Evolutionary conservation across 2,888 invertebrate genomes (phyloP).

Genomic region (Tetheella fluctuosa): DNA sequence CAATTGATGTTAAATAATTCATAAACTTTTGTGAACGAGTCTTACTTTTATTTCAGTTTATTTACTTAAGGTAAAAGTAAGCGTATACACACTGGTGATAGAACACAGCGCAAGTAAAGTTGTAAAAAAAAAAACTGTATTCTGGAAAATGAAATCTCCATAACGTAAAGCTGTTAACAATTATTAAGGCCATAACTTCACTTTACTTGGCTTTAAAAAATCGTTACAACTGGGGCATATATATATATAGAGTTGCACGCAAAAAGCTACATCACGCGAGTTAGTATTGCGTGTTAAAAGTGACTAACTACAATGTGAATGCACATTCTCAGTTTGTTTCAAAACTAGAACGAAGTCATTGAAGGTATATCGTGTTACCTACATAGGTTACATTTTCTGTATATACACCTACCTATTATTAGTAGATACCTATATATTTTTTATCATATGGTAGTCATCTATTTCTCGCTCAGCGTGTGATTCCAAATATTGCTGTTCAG

Average conservation of each 20-base stretch:
- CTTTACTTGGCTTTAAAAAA: constrained; percentile 20
- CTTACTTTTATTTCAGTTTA: constrained; percentile 20
- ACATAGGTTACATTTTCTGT: background rate
- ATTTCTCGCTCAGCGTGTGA: background rate
- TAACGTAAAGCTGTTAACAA: background rate
- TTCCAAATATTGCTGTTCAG: background rate
- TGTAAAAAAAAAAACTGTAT: background rate
- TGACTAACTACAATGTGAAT: constrained; percentile 25
- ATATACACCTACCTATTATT: background rate
- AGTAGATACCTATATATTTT: background rate
- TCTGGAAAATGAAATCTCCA: background rate
- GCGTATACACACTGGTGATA: too few relatives aligned
- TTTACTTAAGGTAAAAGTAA: constrained; percentile 10
- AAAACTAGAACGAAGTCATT: constrained; percentile 10
- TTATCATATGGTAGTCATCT: background rate
- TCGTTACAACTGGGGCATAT: constrained; percentile 23
- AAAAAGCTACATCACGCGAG: constrained; percentile 28
- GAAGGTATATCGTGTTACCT: background rate
- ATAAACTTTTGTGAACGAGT: constrained; percentile 42
- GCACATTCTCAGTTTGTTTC: constrained; percentile 18
- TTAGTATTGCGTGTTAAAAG: constrained; percentile 27
- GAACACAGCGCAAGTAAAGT: background rate
- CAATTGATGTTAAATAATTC: constrained; percentile 54
- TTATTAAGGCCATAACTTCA: constrained; percentile 2
- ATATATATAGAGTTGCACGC: constrained; percentile 30